Evolutionary conservation across 2,113 vertebrate species (phyloP).

Genomic region (Lanius ludovicianus): DNA sequence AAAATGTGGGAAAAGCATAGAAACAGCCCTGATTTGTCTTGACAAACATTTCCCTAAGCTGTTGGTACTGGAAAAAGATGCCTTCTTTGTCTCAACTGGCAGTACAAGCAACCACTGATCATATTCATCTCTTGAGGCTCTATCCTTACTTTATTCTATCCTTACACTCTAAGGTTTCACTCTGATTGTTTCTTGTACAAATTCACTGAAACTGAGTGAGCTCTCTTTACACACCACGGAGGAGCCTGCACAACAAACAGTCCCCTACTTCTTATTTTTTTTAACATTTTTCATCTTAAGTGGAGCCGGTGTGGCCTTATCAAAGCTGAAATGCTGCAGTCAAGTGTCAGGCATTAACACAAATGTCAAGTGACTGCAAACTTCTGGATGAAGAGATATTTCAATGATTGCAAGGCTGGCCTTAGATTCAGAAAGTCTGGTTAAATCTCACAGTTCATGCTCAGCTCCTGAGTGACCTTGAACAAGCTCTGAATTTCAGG

Average conservation of each 20-base stretch:
- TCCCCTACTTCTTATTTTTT: not conserved
- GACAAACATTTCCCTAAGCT: not conserved
- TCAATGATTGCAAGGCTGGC: not conserved
- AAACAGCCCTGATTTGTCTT: not conserved
- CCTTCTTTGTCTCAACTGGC: not conserved
- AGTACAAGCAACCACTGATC: not conserved
- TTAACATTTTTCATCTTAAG: not conserved
- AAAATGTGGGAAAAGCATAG: not conserved
- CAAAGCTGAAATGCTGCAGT: slow-evolving; percentile 27
- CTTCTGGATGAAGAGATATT: slow-evolving; percentile 24
- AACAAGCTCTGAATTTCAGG: not conserved
- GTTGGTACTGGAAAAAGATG: not conserved
- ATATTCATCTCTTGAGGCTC: not conserved
- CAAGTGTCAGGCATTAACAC: slow-evolving; percentile 34
- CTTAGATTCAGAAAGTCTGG: not conserved
- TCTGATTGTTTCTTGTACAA: not conserved
- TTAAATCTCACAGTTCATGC: not conserved
- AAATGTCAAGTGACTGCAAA: slow-evolving; percentile 51
- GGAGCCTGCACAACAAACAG: not conserved
- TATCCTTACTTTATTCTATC: not conserved
- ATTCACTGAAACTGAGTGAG: not conserved
- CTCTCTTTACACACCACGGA: not conserved
- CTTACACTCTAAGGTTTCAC: not conserved
- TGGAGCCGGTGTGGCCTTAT: not conserved
- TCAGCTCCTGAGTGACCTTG: not conserved